Percentiles rank a stretch among this genome's conserved stretches.
phyloP scores from a whole-genome alignment of 2,888 invertebrate genomes.

The Pseudococcus viburni region DNA sequence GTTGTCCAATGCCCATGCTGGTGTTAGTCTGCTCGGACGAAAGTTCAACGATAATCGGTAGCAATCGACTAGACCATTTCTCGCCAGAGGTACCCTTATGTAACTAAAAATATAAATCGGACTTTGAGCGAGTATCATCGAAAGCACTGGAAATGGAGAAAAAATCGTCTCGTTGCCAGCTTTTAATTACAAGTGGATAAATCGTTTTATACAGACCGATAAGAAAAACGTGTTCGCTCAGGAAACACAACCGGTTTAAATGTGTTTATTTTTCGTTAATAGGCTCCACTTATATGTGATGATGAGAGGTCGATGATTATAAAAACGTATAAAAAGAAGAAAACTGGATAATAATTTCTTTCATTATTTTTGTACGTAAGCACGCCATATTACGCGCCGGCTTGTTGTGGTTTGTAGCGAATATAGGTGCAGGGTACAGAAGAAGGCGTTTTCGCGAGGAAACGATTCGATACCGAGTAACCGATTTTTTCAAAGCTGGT shows the following conservation, averaged over 20 bases:
- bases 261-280: slow-evolving; percentile 63
- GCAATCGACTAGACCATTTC: neutral
- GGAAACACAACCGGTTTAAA: slow-evolving; percentile 62
- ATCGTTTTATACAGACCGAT: slow-evolving; percentile 39
- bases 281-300: slow-evolving; percentile 61
- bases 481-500: neutral
- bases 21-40: neutral
- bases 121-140: neutral
- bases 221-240: slow-evolving; percentile 52
- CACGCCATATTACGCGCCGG: neutral
- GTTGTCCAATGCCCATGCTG: neutral
- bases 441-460: neutral
- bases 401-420: neutral
- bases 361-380: slow-evolving; percentile 20
- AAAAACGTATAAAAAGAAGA: slow-evolving; percentile 42
- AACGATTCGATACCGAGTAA: neutral
- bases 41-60: slow-evolving; percentile 17
- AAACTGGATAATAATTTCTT: slow-evolving; percentile 55
- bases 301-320: slow-evolving; percentile 58
- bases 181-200: slow-evolving; percentile 51
- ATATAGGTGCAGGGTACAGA: neutral
- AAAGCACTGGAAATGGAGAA: neutral
- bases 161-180: slow-evolving; percentile 33
- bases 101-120: slow-evolving; percentile 9
- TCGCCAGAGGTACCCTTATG: neutral